phyloP scores from a whole-genome alignment of 53 echinoderm and acorn worm genomes.

The Arbacia lixula region DNA sequence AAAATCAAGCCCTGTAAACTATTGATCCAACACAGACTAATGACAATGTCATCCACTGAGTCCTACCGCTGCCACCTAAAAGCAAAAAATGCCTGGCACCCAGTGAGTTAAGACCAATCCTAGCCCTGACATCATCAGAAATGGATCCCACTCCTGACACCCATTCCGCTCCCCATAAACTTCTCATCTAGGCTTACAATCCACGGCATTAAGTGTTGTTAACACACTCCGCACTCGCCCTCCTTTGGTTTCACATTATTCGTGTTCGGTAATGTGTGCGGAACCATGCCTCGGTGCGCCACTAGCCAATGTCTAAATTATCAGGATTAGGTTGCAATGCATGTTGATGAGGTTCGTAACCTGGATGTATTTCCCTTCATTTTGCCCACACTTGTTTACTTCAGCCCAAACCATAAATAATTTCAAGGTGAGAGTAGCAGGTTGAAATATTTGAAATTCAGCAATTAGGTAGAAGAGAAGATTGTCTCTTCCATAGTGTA shows the following conservation, averaged over 20 bases:
- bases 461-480: no score
- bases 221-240: conserved; percentile 31
- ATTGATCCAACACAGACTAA: no score
- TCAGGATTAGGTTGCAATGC: conserved; percentile 45
- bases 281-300: conserved; percentile 30
- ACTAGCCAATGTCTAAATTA: conserved; percentile 37
- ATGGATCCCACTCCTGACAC: not conserved
- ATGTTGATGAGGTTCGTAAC: conserved; percentile 53
- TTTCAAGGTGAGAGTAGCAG: conserved; percentile 23
- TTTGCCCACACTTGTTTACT: conserved; percentile 20
- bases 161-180: conserved; percentile 21
- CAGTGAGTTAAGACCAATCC: no score
- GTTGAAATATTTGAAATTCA: no score
- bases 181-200: conserved; percentile 29
- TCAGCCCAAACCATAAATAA: not conserved
- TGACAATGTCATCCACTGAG: no score
- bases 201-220: conserved; percentile 39
- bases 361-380: no score
- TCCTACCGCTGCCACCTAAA: no score
- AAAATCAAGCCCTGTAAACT: no score
- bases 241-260: conserved; percentile 46
- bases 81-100: no score
- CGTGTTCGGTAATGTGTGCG: conserved; percentile 36
- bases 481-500: no score
- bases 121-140: no score